Base-by-base conservation (phyloP, 1,140 invertebrate genomes). In the Papilio dardanus region DNA sequence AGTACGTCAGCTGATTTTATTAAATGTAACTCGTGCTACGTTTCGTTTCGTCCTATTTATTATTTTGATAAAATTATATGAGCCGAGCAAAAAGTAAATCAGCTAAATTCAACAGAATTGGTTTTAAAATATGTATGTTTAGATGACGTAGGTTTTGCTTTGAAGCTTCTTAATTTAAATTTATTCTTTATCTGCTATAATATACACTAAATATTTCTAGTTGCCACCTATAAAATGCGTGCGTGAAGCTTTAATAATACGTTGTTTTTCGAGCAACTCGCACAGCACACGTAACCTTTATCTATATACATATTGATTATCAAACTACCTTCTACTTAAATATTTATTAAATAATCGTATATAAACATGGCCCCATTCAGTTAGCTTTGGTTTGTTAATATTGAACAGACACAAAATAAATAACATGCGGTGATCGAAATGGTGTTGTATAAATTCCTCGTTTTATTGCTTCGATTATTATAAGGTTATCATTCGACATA, bases 191-290 rank as follows among this genome's bases (percentile, higher is more conserved):
- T n/a, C n/a, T n/a, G n/a, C n/a, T n/a, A n/a, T n/a, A n/a, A n/a
- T n/a, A n/a, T n/a, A n/a, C n/a, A 62, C 62, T 83, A 78, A 81
- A 81, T 81, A 79, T 79, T 81, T 79, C 75, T 74, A 54, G 40
- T 67, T 35, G 68, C 16, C 74, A 46, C 66, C 30, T 74, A 79
- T 79, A 75, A 79, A 76, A 81, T 31, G 75, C 66, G 78, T 75
- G 78, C 78, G 74, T 79, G 73, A 65, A 75, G 66, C 42, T 81
- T 81, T 69, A 81, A 81, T 81, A 79, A 81, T 77, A 74, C 76
- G 76, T 67, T 58, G 65, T 50, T 77, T 76, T 74, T 75, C 37
- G 65, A 71, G 54, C 21, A 33, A 62, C 54, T 31, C 16, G 46
- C 54, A 65, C 69, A 19, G 10, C 54, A 65, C 69, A 19, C 5